Evolutionary conservation across 2,113 vertebrate genomes (phyloP).

Genomic region (Protomyctophum bolini): DNA sequence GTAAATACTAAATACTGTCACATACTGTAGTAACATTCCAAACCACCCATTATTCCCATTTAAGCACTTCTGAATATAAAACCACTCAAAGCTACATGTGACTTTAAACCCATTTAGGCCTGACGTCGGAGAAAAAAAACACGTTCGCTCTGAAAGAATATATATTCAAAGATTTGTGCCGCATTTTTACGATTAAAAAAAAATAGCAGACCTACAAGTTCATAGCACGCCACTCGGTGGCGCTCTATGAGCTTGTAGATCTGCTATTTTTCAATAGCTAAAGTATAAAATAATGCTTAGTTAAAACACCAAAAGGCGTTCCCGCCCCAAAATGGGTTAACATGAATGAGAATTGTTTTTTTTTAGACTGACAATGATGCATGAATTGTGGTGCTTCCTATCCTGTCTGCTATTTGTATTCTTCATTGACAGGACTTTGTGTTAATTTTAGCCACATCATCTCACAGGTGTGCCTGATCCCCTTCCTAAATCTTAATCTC

Average conservation of each 20-base stretch:
- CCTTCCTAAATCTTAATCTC: slow-evolving; percentile 75
- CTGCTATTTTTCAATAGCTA: too few relatives aligned
- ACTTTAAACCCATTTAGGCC: too few relatives aligned
- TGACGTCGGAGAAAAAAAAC: too few relatives aligned
- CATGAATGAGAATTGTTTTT: not conserved
- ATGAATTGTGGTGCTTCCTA: slow-evolving; percentile 51
- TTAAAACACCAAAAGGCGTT: too few relatives aligned
- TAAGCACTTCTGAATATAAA: not conserved
- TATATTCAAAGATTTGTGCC: too few relatives aligned
- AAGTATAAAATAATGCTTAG: too few relatives aligned
- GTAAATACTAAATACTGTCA: not conserved
- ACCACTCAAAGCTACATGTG: not conserved
- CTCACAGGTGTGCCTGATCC: slow-evolving; percentile 67
- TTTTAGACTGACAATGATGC: slow-evolving; percentile 26
- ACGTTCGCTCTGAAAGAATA: too few relatives aligned
- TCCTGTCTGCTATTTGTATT: slow-evolving; percentile 70
- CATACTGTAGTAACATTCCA: not conserved
- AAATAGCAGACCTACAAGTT: too few relatives aligned
- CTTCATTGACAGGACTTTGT: slow-evolving; percentile 62
- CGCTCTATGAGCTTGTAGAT: too few relatives aligned
- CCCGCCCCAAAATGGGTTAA: too few relatives aligned
- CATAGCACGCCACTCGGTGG: too few relatives aligned
- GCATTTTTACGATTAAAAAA: too few relatives aligned
- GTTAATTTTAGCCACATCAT: slow-evolving; percentile 79
- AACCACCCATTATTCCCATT: not conserved